Evolutionary conservation across 2,113 vertebrate species (phyloP).

Genomic region (Burhinus oedicnemus): DNA sequence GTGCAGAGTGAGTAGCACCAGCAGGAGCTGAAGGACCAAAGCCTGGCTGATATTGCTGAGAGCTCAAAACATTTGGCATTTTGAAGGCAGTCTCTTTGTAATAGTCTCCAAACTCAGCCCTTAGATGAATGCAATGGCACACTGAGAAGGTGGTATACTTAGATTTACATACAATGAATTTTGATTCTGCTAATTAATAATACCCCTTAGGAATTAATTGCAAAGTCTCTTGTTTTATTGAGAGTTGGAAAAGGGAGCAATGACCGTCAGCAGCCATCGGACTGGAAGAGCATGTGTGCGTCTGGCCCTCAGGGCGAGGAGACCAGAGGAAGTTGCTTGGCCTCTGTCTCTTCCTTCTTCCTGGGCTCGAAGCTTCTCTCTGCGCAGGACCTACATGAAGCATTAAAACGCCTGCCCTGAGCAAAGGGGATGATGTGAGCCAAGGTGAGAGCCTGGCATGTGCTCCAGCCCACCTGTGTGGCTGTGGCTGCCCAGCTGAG

Average conservation of each 20-base stretch:
- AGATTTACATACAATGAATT: not conserved
- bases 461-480: fast-evolving
- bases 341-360: not conserved
- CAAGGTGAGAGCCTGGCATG: not conserved
- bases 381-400: fast-evolving
- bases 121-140: not conserved
- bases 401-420: not conserved
- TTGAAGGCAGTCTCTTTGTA: not conserved
- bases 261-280: not conserved
- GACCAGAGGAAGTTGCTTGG: not conserved
- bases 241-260: not conserved
- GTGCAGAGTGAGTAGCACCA: not conserved
- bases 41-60: not conserved
- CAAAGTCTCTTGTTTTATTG: not conserved
- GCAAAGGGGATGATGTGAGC: not conserved
- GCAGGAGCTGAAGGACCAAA: not conserved
- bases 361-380: not conserved
- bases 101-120: not conserved
- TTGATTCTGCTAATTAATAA: not conserved
- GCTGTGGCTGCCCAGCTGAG: not conserved
- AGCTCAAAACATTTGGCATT: not conserved
- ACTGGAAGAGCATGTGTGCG: not conserved
- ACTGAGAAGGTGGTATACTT: not conserved
- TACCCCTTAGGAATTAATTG: not conserved
- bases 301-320: not conserved